A percentile compares a stretch with the other conserved stretches of the same genome.
Conservation (phyloP, 2,888 invertebrate species). For the Lamellibrachia satsuma region DNA sequence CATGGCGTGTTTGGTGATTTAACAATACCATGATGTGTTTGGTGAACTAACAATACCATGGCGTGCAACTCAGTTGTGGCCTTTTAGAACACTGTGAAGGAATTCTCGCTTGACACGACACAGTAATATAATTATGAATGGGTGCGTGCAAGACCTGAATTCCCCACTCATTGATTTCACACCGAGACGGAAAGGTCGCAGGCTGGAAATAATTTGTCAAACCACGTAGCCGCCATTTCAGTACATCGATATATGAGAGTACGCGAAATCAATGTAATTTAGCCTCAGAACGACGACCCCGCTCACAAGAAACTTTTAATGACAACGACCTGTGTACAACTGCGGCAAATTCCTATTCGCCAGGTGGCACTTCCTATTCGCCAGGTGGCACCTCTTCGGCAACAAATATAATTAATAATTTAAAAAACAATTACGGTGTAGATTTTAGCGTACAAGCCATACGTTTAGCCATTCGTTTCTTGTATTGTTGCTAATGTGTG, state of each 20-base stretch:
- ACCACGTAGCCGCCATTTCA: not conserved
- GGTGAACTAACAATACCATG: not conserved
- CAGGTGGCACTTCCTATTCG: no score
- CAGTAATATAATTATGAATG: not conserved
- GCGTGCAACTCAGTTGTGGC: not conserved
- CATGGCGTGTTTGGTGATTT: not conserved
- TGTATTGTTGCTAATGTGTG: not conserved
- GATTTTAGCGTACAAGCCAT: no score
- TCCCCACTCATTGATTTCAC: not conserved
- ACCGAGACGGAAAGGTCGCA: not conserved
- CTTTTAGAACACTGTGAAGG: not conserved
- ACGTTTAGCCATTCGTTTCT: no score
- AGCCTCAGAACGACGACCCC: not conserved
- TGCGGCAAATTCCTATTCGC: no score
- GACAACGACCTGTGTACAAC: no score
- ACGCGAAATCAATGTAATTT: no score
- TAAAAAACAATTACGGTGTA: no score
- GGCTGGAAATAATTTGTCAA: not conserved
- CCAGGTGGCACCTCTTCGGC: no score
- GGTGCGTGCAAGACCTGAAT: not conserved
- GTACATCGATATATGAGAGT: no score
- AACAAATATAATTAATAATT: no score
- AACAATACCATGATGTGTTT: not conserved
- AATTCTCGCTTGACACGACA: not conserved
- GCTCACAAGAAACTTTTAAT: no score